Conservation (phyloP, 2,797 vertebrate species). For the Acipenser ruthenus region DNA sequence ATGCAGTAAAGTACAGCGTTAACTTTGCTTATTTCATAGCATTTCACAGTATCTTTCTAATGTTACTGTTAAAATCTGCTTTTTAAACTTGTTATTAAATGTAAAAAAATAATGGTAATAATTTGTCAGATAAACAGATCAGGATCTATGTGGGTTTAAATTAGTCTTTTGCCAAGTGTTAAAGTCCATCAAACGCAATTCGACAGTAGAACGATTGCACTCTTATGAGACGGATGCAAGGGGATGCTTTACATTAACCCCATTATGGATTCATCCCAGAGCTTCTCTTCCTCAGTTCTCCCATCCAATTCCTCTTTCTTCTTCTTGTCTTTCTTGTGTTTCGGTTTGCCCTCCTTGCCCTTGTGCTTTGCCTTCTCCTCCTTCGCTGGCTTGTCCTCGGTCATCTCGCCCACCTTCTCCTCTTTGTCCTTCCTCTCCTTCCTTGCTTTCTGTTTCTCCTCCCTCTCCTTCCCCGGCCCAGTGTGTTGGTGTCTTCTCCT, state of each 20-base stretch:
- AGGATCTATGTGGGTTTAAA: no score
- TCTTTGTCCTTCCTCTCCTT: conserved; percentile 17
- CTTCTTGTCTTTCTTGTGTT: conserved; percentile 62
- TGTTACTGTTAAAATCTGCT: no score
- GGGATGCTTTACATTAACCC: conserved; percentile 49
- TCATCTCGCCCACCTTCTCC: conserved; percentile 18
- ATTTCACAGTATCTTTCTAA: no score
- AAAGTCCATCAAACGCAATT: no score
- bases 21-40: no score
- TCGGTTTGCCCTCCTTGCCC: conserved; percentile 21
- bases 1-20: no score
- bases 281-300: conserved; percentile 75
- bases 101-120: no score
- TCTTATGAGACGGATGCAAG: no score
- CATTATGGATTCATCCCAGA: conserved; percentile 80
- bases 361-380: conserved; percentile 30
- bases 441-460: conserved; percentile 30
- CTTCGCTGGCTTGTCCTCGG: conserved; percentile 21
- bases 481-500: conserved; percentile 22
- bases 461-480: conserved; percentile 27
- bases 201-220: no score
- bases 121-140: no score
- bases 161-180: no score
- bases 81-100: no score
- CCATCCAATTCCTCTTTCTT: conserved; percentile 43